Conservation (phyloP, 2,113 vertebrate species). For the Ramphastos sulfuratus region DNA sequence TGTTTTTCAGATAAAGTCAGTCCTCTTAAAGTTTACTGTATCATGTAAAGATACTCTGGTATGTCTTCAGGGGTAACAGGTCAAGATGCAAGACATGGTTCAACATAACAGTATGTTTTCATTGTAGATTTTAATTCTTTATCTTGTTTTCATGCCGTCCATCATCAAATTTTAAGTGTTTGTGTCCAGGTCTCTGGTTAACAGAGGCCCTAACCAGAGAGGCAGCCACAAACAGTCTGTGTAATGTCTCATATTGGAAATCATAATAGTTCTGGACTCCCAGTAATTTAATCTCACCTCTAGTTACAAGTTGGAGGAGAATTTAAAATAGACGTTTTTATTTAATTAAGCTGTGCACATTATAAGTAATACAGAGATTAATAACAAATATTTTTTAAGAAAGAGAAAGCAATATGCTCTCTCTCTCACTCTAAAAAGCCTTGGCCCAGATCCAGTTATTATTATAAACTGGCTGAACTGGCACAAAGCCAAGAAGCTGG, state of each 20-base stretch:
- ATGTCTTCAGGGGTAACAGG: neutral
- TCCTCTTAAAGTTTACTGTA: neutral
- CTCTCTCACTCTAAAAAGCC: slow-evolving; percentile 55
- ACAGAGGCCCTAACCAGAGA: neutral
- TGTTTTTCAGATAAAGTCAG: neutral
- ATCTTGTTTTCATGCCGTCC: slow-evolving; percentile 12
- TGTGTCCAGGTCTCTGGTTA: neutral
- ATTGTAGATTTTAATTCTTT: neutral
- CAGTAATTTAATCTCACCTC: neutral
- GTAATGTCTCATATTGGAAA: neutral
- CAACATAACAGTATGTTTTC: neutral
- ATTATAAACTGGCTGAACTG: slow-evolving; percentile 70
- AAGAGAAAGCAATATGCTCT: neutral
- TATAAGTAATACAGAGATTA: slow-evolving; percentile 62
- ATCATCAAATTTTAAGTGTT: slow-evolving; percentile 5
- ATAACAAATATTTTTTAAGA: slow-evolving; percentile 64
- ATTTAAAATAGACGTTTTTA: slow-evolving; percentile 50
- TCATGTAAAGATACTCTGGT: neutral
- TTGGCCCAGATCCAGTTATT: slow-evolving; percentile 73
- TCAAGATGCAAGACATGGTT: neutral
- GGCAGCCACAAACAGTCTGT: neutral
- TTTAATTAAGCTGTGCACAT: slow-evolving; percentile 48
- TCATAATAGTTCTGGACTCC: neutral
- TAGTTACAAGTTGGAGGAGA: slow-evolving; percentile 21
- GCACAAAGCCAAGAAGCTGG: slow-evolving; percentile 64